phyloP scores from a whole-genome alignment of 92 coral and sea anemone species.

The Paragorgia papillata region DNA sequence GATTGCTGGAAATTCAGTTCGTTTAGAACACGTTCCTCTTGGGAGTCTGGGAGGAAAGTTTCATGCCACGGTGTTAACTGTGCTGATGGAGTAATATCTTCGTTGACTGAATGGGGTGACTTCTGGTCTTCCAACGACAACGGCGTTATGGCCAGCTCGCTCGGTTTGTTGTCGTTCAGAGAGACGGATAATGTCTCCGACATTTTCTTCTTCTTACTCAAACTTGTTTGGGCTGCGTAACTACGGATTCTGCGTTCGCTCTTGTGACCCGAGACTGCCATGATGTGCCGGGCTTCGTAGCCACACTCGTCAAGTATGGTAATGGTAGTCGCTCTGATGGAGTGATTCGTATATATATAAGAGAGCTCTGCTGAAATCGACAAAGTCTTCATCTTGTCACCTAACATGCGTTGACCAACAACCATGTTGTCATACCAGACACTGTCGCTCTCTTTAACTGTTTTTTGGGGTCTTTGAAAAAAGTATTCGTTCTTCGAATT shows the following conservation, averaged over 20 bases:
- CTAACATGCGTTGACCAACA: constrained; percentile 29
- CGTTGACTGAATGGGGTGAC: no score
- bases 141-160: no score
- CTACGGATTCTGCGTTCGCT: constrained; percentile 63
- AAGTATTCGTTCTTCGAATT: constrained; percentile 12
- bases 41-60: constrained; percentile 28
- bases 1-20: constrained; percentile 41
- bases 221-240: constrained; percentile 49
- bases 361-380: constrained; percentile 41
- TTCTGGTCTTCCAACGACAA: no score
- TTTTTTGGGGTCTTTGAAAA: constrained; percentile 15
- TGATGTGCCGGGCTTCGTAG: constrained; percentile 62
- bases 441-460: background rate
- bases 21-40: constrained; percentile 39
- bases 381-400: constrained; percentile 41
- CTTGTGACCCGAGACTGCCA: constrained; percentile 55
- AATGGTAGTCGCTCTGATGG: constrained; percentile 49
- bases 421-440: constrained; percentile 49
- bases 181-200: constrained; percentile 37
- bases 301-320: constrained; percentile 57
- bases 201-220: constrained; percentile 49
- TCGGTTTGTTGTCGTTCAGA: background rate
- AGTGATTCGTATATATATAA: constrained; percentile 45
- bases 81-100: no score
- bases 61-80: background rate